These are phyloP conservation scores for Sebastes fasciatus DNA, from an alignment of 2,113 vertebrate species.

Conservation along the genomic window DNA sequence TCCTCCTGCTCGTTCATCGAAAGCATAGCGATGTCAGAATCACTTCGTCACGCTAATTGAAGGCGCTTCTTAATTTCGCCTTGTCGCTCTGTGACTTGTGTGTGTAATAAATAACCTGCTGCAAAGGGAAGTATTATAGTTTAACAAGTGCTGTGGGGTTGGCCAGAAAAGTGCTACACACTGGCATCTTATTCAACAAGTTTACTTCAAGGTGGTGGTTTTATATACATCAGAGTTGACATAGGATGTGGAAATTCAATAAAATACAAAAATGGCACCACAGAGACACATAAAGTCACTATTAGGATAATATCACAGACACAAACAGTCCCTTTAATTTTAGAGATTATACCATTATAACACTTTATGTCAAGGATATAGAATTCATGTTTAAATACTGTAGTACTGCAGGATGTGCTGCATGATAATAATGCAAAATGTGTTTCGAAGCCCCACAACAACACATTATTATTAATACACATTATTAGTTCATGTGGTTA, in stretches of 20 bases:
- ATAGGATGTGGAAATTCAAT: neutral
- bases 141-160: neutral
- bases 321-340: neutral
- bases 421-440: neutral
- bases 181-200: neutral
- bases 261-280: neutral
- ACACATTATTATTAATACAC: neutral
- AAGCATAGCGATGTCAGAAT: conserved; percentile 38
- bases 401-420: neutral
- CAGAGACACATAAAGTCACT: neutral
- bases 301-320: neutral
- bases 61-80: neutral
- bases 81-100: neutral
- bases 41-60: conserved; percentile 20
- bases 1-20: conserved; percentile 38
- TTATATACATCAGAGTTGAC: neutral
- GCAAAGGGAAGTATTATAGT: neutral
- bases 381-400: neutral
- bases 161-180: neutral
- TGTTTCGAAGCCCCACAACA: neutral
- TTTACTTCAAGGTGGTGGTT: too few species aligned
- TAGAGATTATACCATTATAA: too few species aligned
- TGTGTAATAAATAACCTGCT: neutral
- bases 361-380: too few species aligned
- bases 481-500: neutral